Evolutionary conservation across 92 coral and sea anemone genomes (phyloP).

Genomic region (Hydrozoanthus gracilis): DNA sequence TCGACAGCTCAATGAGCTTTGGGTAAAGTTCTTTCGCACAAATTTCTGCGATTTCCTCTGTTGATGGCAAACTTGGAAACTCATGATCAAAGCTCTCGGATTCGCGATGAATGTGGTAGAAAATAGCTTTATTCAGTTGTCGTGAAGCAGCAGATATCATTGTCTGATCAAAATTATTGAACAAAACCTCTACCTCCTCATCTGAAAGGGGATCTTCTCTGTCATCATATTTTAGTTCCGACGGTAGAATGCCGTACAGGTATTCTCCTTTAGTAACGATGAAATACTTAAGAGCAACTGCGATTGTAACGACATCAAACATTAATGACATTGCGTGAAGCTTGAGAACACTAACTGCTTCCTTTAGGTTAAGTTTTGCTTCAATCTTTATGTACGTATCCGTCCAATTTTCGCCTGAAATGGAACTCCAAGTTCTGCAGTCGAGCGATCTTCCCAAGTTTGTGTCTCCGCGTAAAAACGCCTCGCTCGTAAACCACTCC

Average conservation of each 20-base stretch:
- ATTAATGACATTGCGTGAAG: background rate
- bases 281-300: background rate
- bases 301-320: background rate
- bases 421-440: background rate
- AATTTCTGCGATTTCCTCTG: background rate
- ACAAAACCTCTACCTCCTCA: background rate
- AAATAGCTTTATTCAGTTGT: background rate
- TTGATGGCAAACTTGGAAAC: background rate
- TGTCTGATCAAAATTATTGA: background rate
- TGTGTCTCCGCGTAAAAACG: background rate
- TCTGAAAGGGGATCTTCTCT: background rate
- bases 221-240: too few species aligned
- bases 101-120: background rate
- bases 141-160: background rate
- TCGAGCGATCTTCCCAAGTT: background rate
- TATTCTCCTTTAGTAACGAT: too few species aligned
- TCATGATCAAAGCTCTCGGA: too few species aligned
- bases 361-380: background rate
- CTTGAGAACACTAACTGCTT: background rate
- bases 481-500: background rate
- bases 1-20: background rate
- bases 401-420: background rate
- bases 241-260: too few species aligned
- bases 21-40: conserved; percentile 3
- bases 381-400: conserved; percentile 15